Percentiles rank a stretch among this genome's conserved stretches.
Evolutionary conservation across 2,888 invertebrate genomes (phyloP).

Genomic region (Lissonota sp.): DNA sequence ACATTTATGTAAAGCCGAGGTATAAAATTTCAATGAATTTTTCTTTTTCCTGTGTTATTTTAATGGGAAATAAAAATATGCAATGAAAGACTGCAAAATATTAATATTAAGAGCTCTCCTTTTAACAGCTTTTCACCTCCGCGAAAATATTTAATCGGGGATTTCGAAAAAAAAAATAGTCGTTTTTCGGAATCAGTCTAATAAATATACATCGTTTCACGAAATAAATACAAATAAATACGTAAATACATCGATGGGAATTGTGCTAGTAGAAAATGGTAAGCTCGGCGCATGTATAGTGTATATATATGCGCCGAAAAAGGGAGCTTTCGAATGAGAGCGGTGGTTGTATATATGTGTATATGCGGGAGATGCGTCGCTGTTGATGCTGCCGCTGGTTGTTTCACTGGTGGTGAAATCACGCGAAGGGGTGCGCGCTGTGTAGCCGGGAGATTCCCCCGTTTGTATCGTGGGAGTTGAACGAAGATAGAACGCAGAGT

Average conservation of each 20-base stretch:
- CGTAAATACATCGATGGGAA: conserved; percentile 1
- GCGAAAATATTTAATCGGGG: too few relatives aligned
- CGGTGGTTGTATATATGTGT: too few relatives aligned
- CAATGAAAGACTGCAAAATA: too few relatives aligned
- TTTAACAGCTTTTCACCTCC: too few relatives aligned
- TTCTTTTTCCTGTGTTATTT: too few relatives aligned
- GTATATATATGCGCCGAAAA: conserved; percentile 35
- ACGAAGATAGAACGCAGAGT: conserved; percentile 26
- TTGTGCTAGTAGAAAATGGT: conserved; percentile 63
- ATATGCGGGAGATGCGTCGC: not conserved
- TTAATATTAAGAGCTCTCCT: too few relatives aligned
- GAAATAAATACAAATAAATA: not conserved
- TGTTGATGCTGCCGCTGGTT: conserved; percentile 27
- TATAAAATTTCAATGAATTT: too few relatives aligned
- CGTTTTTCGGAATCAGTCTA: too few relatives aligned
- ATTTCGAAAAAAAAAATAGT: too few relatives aligned
- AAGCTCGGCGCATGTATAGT: conserved; percentile 40
- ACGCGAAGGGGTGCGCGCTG: conserved; percentile 42
- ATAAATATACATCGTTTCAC: too few relatives aligned
- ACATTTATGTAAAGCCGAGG: too few relatives aligned
- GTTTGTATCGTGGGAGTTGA: conserved; percentile 1
- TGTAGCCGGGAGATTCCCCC: conserved; percentile 12
- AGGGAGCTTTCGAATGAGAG: conserved; percentile 16
- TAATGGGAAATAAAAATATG: too few relatives aligned
- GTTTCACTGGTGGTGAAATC: conserved; percentile 26